Conservation (phyloP, 2,888 invertebrate species). For the Dione vanillae region DNA sequence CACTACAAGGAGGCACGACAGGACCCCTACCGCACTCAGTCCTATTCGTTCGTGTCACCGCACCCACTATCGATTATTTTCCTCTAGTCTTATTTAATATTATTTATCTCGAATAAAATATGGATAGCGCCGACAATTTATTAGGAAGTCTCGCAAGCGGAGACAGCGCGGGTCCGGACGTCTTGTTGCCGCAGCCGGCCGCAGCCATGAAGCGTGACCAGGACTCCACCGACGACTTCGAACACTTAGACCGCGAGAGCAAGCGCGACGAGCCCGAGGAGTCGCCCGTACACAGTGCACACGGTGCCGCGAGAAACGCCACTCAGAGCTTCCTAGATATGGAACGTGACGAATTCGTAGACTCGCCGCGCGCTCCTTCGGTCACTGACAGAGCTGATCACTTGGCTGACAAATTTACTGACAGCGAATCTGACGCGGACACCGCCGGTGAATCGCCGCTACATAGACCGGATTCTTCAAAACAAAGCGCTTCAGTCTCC, state of each 20-base stretch:
- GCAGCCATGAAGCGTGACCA: slow-evolving; percentile 83
- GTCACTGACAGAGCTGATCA: slow-evolving; percentile 69
- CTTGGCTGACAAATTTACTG: slow-evolving; percentile 83
- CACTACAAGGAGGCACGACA: slow-evolving; percentile 71
- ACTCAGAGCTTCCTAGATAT: slow-evolving; percentile 78
- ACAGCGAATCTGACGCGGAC: slow-evolving; percentile 84
- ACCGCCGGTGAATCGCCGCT: slow-evolving; percentile 76
- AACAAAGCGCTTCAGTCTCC: slow-evolving; percentile 52
- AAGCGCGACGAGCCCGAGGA: slow-evolving; percentile 65
- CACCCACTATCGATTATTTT: slow-evolving; percentile 66
- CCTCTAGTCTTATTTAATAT: slow-evolving; percentile 52
- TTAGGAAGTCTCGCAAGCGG: slow-evolving; percentile 71
- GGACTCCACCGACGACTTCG: slow-evolving; percentile 90
- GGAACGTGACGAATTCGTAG: slow-evolving; percentile 77
- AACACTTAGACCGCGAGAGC: slow-evolving; percentile 87
- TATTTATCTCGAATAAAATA: slow-evolving; percentile 52
- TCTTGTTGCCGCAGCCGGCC: slow-evolving; percentile 50
- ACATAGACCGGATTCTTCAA: slow-evolving; percentile 65
- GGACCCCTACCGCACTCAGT: slow-evolving; percentile 62
- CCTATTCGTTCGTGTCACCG: slow-evolving; percentile 56
- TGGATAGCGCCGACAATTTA: slow-evolving; percentile 71
- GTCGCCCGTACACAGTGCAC: slow-evolving; percentile 61
- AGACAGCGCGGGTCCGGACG: slow-evolving; percentile 56
- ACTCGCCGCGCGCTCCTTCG: slow-evolving; percentile 66
- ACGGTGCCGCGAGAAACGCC: slow-evolving; percentile 56